These are phyloP conservation scores for Nibea albiflora DNA, from an alignment of 2,113 vertebrate species.

Conservation along the genomic window DNA sequence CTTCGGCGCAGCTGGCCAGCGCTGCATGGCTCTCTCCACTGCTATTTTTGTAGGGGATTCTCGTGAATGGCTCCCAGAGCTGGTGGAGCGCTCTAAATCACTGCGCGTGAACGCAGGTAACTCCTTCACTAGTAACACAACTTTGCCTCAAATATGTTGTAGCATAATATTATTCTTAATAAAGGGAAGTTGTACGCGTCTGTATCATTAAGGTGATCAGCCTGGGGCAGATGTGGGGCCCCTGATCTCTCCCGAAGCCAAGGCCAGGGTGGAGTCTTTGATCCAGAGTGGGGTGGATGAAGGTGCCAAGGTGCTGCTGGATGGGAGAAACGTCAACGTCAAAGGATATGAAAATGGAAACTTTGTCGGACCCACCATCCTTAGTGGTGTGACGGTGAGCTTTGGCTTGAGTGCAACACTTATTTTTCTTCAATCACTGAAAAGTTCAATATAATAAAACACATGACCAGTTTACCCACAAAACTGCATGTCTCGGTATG, in stretches of 20 bases:
- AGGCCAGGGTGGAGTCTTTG: constrained; percentile 88
- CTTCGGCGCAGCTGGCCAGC: constrained; percentile 97
- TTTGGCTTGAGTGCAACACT: background rate
- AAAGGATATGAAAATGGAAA: constrained; percentile 98
- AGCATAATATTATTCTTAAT: background rate
- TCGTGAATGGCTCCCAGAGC: constrained; percentile 93
- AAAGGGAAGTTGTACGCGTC: background rate
- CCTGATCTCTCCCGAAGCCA: constrained; percentile 92
- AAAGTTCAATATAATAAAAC: background rate
- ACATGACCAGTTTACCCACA: too few species aligned
- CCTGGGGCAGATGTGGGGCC: constrained; percentile 96
- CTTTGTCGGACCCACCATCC: constrained; percentile 96
- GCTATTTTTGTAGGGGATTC: constrained; percentile 95
- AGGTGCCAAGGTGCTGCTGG: constrained; percentile 92
- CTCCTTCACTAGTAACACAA: background rate
- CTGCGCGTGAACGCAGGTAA: constrained; percentile 94
- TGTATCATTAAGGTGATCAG: constrained; percentile 89
- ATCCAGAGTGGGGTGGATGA: constrained; percentile 93
- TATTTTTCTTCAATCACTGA: background rate
- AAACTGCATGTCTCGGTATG: background rate
- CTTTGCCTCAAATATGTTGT: background rate
- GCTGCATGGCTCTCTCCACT: constrained; percentile 98
- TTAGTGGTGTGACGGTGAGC: constrained; percentile 89
- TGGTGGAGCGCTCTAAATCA: constrained; percentile 93
- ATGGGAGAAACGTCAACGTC: constrained; percentile 92